Percentiles rank a stretch among this genome's conserved stretches.
phyloP scores from a whole-genome alignment of 2,797 vertebrate genomes.

The Graptemys geographica region DNA sequence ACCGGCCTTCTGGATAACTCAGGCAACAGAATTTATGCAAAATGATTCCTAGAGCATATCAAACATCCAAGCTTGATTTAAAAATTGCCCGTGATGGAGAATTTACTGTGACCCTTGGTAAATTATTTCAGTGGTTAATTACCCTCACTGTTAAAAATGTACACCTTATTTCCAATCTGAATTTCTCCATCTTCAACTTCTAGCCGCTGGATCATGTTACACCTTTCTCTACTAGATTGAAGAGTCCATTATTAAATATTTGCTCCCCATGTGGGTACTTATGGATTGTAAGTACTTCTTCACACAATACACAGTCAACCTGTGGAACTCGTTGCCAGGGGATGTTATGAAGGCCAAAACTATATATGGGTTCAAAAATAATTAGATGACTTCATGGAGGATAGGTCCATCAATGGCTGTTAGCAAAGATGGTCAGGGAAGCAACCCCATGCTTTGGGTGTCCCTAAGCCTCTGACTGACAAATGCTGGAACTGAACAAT shows the following conservation, averaged over 20 bases:
- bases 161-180: neutral
- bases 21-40: neutral
- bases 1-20: neutral
- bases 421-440: no score
- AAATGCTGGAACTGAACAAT: no score
- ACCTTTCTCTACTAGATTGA: neutral
- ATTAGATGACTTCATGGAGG: no score
- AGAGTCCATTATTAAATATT: neutral
- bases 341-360: no score
- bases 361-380: no score
- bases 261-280: neutral
- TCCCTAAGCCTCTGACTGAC: no score
- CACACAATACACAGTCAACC: neutral
- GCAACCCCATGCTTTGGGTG: no score
- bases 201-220: neutral
- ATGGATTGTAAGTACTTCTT: neutral
- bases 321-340: neutral
- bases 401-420: no score
- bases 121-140: neutral
- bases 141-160: neutral
- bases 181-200: neutral
- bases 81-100: neutral
- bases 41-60: neutral
- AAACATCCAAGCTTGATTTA: neutral
- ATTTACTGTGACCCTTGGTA: neutral